A percentile compares a stretch with the other conserved stretches of the same genome.
phyloP scores from a whole-genome alignment of 2,113 vertebrate genomes.

The Nymphicus hollandicus region DNA sequence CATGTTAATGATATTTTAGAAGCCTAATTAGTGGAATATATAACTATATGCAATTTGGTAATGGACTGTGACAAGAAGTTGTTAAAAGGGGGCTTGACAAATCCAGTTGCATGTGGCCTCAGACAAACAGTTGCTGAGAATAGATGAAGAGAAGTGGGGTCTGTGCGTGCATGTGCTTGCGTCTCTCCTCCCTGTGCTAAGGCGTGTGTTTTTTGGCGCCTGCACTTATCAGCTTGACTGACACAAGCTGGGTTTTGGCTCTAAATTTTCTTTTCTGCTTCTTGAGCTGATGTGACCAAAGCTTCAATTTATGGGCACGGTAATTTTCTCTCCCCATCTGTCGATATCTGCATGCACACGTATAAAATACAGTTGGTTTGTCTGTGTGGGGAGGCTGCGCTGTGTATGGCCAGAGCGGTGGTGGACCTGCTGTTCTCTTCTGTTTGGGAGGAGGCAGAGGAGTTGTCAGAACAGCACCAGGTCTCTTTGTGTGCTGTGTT shows the following conservation, averaged over 20 bases:
- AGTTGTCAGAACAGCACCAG: background rate
- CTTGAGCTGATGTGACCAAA: slow-evolving; percentile 49
- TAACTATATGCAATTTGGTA: slow-evolving; percentile 96
- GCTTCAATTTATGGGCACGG: slow-evolving; percentile 32
- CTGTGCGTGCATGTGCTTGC: background rate
- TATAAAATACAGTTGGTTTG: background rate
- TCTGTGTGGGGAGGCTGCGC: accelerated
- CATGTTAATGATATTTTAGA: slow-evolving; percentile 99
- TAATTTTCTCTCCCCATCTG: slow-evolving; percentile 53
- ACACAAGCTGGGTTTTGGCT: slow-evolving; percentile 52
- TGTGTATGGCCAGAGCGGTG: background rate
- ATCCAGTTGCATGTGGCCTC: slow-evolving; percentile 79
- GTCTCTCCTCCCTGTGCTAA: background rate
- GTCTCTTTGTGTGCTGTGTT: background rate
- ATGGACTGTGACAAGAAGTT: slow-evolving; percentile 95
- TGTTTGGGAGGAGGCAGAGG: background rate
- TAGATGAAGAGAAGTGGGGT: slow-evolving; percentile 50
- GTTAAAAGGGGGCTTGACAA: slow-evolving; percentile 83
- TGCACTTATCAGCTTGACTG: slow-evolving; percentile 12
- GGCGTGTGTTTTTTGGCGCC: slow-evolving; percentile 30
- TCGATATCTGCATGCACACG: background rate
- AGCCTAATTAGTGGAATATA: slow-evolving; percentile 99
- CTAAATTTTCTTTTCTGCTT: slow-evolving; percentile 47
- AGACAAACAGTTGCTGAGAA: slow-evolving; percentile 74
- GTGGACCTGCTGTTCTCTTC: background rate